phyloP scores from a whole-genome alignment of 1,140 invertebrate genomes.

The Euura saliciscinereae region DNA sequence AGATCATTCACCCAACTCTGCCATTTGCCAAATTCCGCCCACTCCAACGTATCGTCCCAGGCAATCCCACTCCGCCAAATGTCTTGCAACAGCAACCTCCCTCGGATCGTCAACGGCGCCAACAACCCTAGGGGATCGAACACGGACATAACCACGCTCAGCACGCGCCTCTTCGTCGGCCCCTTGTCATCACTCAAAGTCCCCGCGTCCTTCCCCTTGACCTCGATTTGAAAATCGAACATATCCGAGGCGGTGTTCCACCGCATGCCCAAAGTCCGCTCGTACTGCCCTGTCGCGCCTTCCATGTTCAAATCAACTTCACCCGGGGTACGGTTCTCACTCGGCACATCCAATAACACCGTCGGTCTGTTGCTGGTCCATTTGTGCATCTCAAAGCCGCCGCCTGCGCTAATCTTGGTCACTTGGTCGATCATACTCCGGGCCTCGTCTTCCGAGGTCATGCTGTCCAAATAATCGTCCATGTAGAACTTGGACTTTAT shows the following conservation, averaged over 20 bases:
- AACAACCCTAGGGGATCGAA: slow-evolving; percentile 44
- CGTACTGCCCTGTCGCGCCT: not conserved
- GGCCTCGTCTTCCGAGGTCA: slow-evolving; percentile 22
- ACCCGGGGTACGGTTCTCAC: not conserved
- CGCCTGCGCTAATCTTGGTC: slow-evolving; percentile 29
- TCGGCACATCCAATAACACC: not conserved
- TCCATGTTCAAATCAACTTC: not conserved
- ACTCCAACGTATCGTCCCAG: slow-evolving; percentile 43
- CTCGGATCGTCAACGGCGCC: slow-evolving; percentile 29
- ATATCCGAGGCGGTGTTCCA: slow-evolving; percentile 36
- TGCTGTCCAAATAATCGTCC: slow-evolving; percentile 41
- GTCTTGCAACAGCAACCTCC: slow-evolving; percentile 39
- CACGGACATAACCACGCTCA: slow-evolving; percentile 30
- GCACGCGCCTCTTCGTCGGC: slow-evolving; percentile 34
- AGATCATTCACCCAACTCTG: slow-evolving; percentile 11
- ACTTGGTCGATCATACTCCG: slow-evolving; percentile 28
- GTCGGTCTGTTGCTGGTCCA: slow-evolving; percentile 29
- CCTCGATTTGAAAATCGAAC: slow-evolving; percentile 12
- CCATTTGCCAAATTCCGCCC: slow-evolving; percentile 10
- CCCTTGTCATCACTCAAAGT: not conserved
- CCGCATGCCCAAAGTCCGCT: slow-evolving; percentile 30
- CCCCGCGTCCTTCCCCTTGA: not conserved
- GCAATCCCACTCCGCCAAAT: slow-evolving; percentile 36
- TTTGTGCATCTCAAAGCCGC: slow-evolving; percentile 38
- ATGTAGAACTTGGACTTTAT: slow-evolving; percentile 26